phyloP scores from a whole-genome alignment of 2,113 vertebrate species.

The Isichthys henryi region DNA sequence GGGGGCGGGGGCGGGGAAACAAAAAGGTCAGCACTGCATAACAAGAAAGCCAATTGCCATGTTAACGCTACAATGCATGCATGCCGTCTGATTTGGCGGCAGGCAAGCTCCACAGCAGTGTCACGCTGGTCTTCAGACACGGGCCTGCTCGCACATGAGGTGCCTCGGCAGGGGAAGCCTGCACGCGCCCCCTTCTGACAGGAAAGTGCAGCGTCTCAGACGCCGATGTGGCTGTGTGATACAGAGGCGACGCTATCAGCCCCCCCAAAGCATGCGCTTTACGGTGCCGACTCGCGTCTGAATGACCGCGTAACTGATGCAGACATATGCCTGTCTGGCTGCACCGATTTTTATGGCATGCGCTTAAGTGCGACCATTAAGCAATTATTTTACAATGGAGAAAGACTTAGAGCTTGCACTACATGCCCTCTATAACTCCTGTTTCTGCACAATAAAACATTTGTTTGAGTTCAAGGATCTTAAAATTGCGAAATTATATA shows the following conservation, averaged over 20 bases:
- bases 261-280: slow-evolving; percentile 23
- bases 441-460: background rate
- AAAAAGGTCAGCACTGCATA: slow-evolving; percentile 22
- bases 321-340: slow-evolving; percentile 52
- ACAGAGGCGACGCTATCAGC: slow-evolving; percentile 33
- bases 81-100: slow-evolving; percentile 37
- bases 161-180: background rate
- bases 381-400: slow-evolving; percentile 28
- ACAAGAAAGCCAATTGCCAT: slow-evolving; percentile 4
- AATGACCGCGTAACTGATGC: slow-evolving; percentile 48
- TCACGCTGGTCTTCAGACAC: background rate
- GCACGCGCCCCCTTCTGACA: slow-evolving; percentile 13
- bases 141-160: background rate
- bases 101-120: background rate
- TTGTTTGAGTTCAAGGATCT: background rate
- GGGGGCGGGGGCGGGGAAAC: slow-evolving; percentile 22
- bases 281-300: slow-evolving; percentile 11
- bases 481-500: background rate
- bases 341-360: slow-evolving; percentile 38
- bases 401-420: background rate
- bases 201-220: slow-evolving; percentile 34
- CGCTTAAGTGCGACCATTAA: slow-evolving; percentile 39
- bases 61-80: slow-evolving; percentile 20
- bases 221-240: slow-evolving; percentile 42
- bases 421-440: background rate